phyloP scores from a whole-genome alignment of 2,888 invertebrate genomes.

The Clusia tigrina region DNA sequence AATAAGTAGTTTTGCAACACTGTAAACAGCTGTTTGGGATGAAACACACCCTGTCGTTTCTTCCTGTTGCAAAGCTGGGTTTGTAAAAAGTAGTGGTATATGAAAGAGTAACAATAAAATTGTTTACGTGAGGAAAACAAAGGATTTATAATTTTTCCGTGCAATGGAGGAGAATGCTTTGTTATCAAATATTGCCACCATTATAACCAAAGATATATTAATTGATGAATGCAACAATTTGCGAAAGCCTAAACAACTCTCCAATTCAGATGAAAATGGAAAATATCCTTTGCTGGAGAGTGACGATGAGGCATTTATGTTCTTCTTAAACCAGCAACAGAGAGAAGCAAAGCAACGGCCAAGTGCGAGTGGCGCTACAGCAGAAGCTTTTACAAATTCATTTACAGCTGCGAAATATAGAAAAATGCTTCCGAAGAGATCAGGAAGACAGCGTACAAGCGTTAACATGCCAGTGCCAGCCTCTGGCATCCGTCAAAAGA shows the following conservation, averaged over 20 bases:
- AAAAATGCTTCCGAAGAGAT: neutral
- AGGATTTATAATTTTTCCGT: no score
- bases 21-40: no score
- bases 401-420: neutral
- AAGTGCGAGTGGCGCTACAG: neutral
- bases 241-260: constrained; percentile 28
- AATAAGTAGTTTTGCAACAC: neutral
- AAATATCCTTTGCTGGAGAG: constrained; percentile 43
- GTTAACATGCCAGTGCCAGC: no score
- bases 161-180: constrained; percentile 58
- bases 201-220: constrained; percentile 58
- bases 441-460: neutral
- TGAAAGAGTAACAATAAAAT: no score
- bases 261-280: constrained; percentile 16
- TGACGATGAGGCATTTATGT: constrained; percentile 47
- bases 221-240: constrained; percentile 47
- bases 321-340: constrained; percentile 38
- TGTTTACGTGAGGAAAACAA: no score
- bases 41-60: no score
- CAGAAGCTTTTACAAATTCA: neutral
- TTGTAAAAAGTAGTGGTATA: no score
- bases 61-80: no score
- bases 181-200: constrained; percentile 59
- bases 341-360: neutral
- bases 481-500: constrained; percentile 34